Base-by-base conservation (phyloP, 2,888 invertebrate species). In the Seira sanloemensis region DNA sequence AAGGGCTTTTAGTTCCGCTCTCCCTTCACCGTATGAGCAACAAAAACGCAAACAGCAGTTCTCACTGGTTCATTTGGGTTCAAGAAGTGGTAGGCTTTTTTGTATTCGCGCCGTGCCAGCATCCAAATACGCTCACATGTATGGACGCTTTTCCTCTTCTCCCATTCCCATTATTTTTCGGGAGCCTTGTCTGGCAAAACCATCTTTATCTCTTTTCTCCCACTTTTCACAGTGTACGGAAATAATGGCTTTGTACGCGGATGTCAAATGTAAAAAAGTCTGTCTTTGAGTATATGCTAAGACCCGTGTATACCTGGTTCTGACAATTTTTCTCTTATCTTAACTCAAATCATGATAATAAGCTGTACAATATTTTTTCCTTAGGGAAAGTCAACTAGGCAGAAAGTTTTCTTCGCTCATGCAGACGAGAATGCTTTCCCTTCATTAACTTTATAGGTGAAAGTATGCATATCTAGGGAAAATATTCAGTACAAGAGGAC, bases 1-100 rank as follows among this genome's bases (percentile, higher is more conserved):
- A 37, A 37, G 12, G 37, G 73, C 73, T 74, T 79, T 74, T 79
- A 66, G 79, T 73, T 73, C 58, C 74, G 54, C 79, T 79, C 66
- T 72, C 66, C 71, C 66, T 67, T 25, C 9, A 72, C 37, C 37
- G 62, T 74, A 62, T 46, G 71, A 50, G 27, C 19, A 72, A 19
- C 69, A 69, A 67, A n/a, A 67, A 37, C 69, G 69, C 37, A 69
- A 69, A 27, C 16, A n/a, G n/a, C 37, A 69, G 69, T 21, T 69
- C 26, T 27, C 69, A 69, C 18, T 27, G 69, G 69, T 37, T 69
- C 37, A 69, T 19, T 69, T 37, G 37, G 26, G 69, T 37, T n/a
- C 21, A 50, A 50, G 69, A 69, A 2, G 19, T 18, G 27, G 26
- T 37, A 37, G 37, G 12, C 37, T 12, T 7, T 37, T n/a, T n/a